Evolutionary conservation across 2,888 invertebrate genomes (phyloP), one percentile per base, ranked within the genome.

Genomic region (Acronicta leporina): DNA sequence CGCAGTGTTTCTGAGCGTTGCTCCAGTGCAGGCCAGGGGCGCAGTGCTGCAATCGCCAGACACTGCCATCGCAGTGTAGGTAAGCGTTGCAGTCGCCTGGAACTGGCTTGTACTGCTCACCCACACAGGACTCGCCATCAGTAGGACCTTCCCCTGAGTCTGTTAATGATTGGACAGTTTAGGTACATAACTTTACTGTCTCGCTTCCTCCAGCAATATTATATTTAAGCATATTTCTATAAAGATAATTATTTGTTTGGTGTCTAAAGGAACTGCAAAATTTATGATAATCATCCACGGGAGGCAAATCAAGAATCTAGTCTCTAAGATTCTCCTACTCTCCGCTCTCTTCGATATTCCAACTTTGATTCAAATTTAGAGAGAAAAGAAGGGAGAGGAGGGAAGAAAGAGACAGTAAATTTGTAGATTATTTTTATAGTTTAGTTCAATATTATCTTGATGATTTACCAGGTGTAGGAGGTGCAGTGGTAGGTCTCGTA

Each of bases 21-120:
- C 97, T 97, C 97, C 97, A 98, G 84, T 98, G 97, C n/a, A 98
- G 88, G 9, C 97, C 97, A 0, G 97, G 96, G 0, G 97, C 96
- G 82, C 98, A 98, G 68, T 95, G 95, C 77, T 97, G 97, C 67
- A 95, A 95, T 4, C 92, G 95, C 83, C 97, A 90, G 60, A 96
- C 95, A 3, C 96, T 96, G 13, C 96, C 95, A 25, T 97, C 95
- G 80, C 98, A 98, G 63, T 97, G 95, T 65, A 96, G 95, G 85
- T 97, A 98, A 0, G 96, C 95, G 73, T 96, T 96, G 80, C 98
- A 98, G 81, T 97, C 96, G 2, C 88, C 88, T 0, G 95, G 88
- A 68, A 97, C 96, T 0, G 96, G 88, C 35, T 91, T 87, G 77
- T 95, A 96, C 13, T 95, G 88, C 57, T 91, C 87, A 0, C 88